These are phyloP conservation scores for Pterois miles DNA, from an alignment of 2,797 vertebrate species.

Conservation along the genomic window DNA sequence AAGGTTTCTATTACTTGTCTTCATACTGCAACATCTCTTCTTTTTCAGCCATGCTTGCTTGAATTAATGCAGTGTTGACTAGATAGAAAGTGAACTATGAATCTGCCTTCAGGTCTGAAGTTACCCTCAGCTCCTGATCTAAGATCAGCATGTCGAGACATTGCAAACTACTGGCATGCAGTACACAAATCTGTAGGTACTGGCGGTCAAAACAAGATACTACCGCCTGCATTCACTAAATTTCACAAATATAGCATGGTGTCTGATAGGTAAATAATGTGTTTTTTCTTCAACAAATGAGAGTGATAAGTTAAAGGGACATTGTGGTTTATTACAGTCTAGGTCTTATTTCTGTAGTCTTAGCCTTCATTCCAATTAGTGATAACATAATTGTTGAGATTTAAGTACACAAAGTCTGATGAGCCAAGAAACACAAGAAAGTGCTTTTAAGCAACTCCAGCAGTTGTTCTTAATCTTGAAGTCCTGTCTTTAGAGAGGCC, in stretches of 20 bases:
- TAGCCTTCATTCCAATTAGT: background rate
- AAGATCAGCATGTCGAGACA: slow-evolving; percentile 48
- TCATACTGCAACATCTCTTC: slow-evolving; percentile 46
- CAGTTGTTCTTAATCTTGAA: no score
- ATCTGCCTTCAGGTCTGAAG: slow-evolving; percentile 60
- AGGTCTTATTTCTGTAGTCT: background rate
- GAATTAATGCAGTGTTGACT: slow-evolving; percentile 67
- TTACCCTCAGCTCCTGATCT: slow-evolving; percentile 57
- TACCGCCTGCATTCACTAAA: background rate
- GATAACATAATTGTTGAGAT: background rate
- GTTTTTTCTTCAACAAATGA: background rate
- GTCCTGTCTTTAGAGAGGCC: no score
- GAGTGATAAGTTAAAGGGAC: background rate
- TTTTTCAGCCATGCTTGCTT: slow-evolving; percentile 70
- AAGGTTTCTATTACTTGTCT: slow-evolving; percentile 55
- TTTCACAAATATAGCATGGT: background rate
- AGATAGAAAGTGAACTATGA: slow-evolving; percentile 63
- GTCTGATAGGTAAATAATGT: background rate
- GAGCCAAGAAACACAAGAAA: no score
- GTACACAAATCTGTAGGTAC: background rate
- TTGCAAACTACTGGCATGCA: background rate
- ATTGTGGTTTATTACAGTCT: background rate
- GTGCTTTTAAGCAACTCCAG: no score
- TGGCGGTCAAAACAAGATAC: background rate
- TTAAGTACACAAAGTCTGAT: background rate